phyloP scores from a whole-genome alignment of 1,140 invertebrate species.

The Ephestia elutella region DNA sequence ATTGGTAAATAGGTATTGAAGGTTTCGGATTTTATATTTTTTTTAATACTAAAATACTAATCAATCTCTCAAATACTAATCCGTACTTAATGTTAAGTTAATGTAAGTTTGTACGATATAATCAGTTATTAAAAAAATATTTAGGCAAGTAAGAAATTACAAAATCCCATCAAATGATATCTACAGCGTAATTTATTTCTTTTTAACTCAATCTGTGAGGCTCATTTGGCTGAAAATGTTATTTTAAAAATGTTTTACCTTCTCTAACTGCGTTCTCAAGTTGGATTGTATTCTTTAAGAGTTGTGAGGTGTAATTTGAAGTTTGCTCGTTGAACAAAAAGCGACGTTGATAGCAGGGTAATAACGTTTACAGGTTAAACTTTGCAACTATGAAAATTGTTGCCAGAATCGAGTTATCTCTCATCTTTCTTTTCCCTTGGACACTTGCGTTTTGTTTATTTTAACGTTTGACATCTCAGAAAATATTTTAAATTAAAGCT shows the following conservation, averaged over 20 bases:
- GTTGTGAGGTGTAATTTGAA: conserved; percentile 21
- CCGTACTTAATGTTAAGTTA: no score
- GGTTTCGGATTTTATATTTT: no score
- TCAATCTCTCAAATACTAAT: no score
- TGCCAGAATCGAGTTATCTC: conserved; percentile 19
- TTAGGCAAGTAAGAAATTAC: no score
- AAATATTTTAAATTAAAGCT: no score
- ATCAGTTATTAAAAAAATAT: no score
- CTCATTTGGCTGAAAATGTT: conserved; percentile 6
- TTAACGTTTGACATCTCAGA: not conserved
- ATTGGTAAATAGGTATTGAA: no score
- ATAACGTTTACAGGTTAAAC: conserved; percentile 22
- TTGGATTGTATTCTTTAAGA: conserved; percentile 20
- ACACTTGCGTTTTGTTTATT: not conserved
- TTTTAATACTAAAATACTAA: no score
- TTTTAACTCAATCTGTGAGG: conserved; percentile 9
- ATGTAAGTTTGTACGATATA: no score
- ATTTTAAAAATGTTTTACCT: conserved; percentile 13
- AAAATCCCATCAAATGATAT: no score
- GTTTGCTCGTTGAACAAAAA: conserved; percentile 15
- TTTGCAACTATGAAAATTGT: conserved; percentile 27
- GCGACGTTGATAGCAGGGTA: conserved; percentile 20
- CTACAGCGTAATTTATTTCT: not conserved
- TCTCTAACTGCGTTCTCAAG: conserved; percentile 17
- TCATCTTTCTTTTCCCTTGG: conserved; percentile 13